phyloP scores from a whole-genome alignment of 2,797 vertebrate species.

The Rhabdomys pumilio region DNA sequence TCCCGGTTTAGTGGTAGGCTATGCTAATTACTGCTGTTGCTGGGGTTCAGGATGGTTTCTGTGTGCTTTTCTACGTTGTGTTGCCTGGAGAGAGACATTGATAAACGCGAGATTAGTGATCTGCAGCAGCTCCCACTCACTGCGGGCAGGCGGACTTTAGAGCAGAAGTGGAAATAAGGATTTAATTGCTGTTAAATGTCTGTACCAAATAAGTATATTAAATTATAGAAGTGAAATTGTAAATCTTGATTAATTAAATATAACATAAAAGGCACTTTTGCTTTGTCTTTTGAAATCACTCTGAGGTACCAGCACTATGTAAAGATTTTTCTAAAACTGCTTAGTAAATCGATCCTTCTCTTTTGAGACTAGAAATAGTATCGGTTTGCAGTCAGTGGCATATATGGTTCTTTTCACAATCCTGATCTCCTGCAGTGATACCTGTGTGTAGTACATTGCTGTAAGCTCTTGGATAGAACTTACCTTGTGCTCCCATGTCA shows the following conservation, averaged over 20 bases:
- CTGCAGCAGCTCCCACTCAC: constrained; percentile 93
- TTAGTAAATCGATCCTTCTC: constrained; percentile 47
- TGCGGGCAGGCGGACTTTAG: constrained; percentile 90
- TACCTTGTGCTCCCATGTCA: neutral
- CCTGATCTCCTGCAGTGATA: constrained; percentile 53
- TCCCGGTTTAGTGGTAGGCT: constrained; percentile 97
- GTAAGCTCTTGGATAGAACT: constrained; percentile 14
- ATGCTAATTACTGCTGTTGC: constrained; percentile 99
- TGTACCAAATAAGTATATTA: constrained; percentile 78
- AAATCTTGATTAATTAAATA: constrained; percentile 75
- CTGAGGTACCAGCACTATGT: constrained; percentile 31
- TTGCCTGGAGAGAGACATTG: constrained; percentile 97
- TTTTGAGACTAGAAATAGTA: constrained; percentile 50
- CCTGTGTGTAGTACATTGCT: constrained; percentile 38
- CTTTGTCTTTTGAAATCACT: constrained; percentile 48
- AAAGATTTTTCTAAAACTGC: constrained; percentile 63
- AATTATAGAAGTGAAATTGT: constrained; percentile 70
- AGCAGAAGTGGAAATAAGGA: constrained; percentile 87
- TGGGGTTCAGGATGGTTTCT: constrained; percentile 96
- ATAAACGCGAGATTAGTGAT: constrained; percentile 97
- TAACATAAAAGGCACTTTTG: constrained; percentile 23
- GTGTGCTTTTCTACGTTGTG: constrained; percentile 97
- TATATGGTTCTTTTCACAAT: constrained; percentile 58
- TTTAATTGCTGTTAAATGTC: constrained; percentile 87
- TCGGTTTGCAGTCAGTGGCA: constrained; percentile 2